A percentile compares a stretch with the other conserved stretches of the same genome.
Conservation (phyloP, 2,797 vertebrate species). For the Manis crassicaudata region DNA sequence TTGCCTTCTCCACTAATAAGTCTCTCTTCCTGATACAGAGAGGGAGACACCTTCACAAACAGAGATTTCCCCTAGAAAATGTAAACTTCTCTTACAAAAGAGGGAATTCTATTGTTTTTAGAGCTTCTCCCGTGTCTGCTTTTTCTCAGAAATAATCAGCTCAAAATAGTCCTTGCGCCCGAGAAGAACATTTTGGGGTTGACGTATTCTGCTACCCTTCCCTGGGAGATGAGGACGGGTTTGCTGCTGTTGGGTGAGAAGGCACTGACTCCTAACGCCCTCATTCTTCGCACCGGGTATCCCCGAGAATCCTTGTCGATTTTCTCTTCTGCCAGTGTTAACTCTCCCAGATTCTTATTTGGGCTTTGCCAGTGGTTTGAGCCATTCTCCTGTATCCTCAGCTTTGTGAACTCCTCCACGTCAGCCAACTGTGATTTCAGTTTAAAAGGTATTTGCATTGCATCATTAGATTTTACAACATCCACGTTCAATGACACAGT, state of each 20-base stretch:
- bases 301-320: background rate
- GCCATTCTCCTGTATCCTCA: background rate
- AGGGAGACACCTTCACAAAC: background rate
- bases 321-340: background rate
- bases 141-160: background rate
- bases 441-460: slow-evolving; percentile 8
- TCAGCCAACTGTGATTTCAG: background rate
- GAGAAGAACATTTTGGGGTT: background rate
- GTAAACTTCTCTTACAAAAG: background rate
- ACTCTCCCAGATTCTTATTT: background rate
- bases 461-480: slow-evolving; percentile 44
- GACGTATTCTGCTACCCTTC: background rate
- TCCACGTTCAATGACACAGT: background rate
- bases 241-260: slow-evolving; percentile 95
- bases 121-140: background rate
- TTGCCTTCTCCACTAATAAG: background rate
- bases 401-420: background rate
- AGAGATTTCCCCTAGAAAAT: background rate
- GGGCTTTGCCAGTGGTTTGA: background rate
- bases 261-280: slow-evolving; percentile 94
- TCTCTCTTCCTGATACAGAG: background rate
- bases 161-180: background rate
- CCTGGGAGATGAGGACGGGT: slow-evolving; percentile 92
- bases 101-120: background rate
- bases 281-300: slow-evolving; percentile 86